Evolutionary conservation across 2,113 vertebrate genomes (phyloP).

Genomic region (Toxostoma redivivum): DNA sequence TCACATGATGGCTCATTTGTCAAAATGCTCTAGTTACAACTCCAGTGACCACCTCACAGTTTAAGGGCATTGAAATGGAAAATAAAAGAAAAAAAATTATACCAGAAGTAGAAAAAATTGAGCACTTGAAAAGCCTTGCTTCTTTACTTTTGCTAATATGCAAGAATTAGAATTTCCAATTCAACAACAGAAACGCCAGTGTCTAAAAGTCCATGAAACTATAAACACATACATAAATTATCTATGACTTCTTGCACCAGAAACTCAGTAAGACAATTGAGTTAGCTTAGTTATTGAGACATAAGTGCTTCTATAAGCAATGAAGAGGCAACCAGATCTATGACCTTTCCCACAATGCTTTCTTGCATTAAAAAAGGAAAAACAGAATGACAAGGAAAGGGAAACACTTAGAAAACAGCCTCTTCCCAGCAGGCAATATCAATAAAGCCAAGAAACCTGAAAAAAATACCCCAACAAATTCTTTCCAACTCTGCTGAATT

Average conservation of each 20-base stretch:
- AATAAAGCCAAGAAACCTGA: not conserved
- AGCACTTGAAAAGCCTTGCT: not conserved
- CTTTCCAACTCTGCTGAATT: not conserved
- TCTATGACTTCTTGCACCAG: not conserved
- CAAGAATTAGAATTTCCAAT: not conserved
- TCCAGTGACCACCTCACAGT: not conserved
- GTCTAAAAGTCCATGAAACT: not conserved
- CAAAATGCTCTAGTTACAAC: not conserved
- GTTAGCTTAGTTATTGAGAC: not conserved
- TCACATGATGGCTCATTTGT: not conserved
- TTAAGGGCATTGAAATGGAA: not conserved
- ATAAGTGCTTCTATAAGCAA: not conserved
- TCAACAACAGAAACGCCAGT: not conserved
- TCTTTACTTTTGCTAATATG: not conserved
- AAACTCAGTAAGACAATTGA: not conserved
- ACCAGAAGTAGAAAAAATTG: not conserved
- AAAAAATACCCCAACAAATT: fast-evolving
- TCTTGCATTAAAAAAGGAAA: not conserved
- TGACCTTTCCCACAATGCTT: not conserved
- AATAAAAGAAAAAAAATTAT: not conserved
- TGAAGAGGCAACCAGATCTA: not conserved
- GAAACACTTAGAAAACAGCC: not conserved
- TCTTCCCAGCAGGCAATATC: not conserved
- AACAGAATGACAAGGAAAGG: not conserved
- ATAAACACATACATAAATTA: not conserved